Evolutionary conservation across 2,888 invertebrate genomes (phyloP), one percentile per base, ranked within the genome.

Genomic region (Lycophotia porphyrea): DNA sequence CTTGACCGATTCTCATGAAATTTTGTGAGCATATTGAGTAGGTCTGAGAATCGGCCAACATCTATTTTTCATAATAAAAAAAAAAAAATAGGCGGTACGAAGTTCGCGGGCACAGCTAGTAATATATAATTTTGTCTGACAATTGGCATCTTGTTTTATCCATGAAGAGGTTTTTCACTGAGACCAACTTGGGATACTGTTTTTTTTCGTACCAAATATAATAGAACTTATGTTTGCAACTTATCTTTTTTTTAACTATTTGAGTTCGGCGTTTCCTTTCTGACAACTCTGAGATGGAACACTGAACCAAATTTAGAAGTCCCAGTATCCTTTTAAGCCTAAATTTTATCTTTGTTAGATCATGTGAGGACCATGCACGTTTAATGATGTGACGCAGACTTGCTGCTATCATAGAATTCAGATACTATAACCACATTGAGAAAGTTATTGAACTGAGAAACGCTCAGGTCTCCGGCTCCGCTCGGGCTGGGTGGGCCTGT

Each of bases 401-500:
- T 27, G 27, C 27, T 5, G 55, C 27, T 55, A 55, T 27, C 27
- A 15, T 55, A 55, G 52, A 55, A 27, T 27, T 55, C 5, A 55
- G 27, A 27, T 49, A 49, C 11, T 24, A 49, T 24, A 2, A 49
- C 49, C 49, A 49, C 49, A 49, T 27, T 9, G 13, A 13, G 5
- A 36, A 36, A n/a, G n/a, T n/a, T n/a, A n/a, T n/a, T n/a, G n/a
- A n/a, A n/a, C n/a, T n/a, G n/a, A n/a, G n/a, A n/a, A n/a, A n/a
- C n/a, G n/a, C n/a, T n/a, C 77, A 97, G 99, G 98, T 11, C 98
- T 99, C 97, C 97, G 98, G 55, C 96, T 99, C 8, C 97, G 97
- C 27, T 96, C 98, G 52, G 98, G 98, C 72, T 99, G 99, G 97
- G 96, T 99, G 34, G 98, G 98, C 0, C 97, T 99, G 64, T 98